Conservation (phyloP, 2,797 vertebrate genomes). For the Micromesistius poutassou region DNA sequence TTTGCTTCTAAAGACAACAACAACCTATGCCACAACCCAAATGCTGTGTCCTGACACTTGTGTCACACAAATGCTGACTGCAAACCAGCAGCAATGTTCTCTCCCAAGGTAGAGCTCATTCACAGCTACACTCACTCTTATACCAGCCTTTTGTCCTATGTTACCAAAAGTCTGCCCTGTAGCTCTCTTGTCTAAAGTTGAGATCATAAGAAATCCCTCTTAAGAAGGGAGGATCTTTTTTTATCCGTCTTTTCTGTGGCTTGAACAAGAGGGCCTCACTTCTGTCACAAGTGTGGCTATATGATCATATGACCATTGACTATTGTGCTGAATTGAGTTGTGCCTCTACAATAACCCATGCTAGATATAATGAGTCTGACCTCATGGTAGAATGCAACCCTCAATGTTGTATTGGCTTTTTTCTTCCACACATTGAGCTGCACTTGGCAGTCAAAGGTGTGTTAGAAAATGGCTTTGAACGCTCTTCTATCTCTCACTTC, state of each 20-base stretch:
- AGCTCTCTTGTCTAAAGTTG: not conserved
- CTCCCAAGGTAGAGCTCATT: not conserved
- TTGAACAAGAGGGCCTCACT: not conserved
- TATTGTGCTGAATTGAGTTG: not conserved
- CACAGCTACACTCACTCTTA: not conserved
- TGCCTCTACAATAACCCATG: not conserved
- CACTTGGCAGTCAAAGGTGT: not conserved
- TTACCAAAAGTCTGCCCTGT: not conserved
- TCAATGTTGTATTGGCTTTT: not conserved
- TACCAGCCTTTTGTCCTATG: not conserved
- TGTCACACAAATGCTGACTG: not conserved
- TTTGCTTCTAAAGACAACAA: not conserved
- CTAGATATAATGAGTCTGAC: not conserved
- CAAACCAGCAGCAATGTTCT: not conserved
- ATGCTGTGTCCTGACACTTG: too few relatives aligned
- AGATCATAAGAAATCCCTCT: not conserved
- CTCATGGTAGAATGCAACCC: not conserved
- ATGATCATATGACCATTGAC: not conserved
- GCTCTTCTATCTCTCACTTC: not conserved
- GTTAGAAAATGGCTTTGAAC: not conserved
- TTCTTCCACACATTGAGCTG: not conserved
- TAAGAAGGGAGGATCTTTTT: not conserved
- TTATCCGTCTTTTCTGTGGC: not conserved
- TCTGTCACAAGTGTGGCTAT: not conserved
- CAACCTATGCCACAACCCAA: not conserved